Evolutionary conservation across 2,797 vertebrate species (phyloP), one percentile per base, ranked within the genome.

Genomic region (Toxotes lorentzi): DNA sequence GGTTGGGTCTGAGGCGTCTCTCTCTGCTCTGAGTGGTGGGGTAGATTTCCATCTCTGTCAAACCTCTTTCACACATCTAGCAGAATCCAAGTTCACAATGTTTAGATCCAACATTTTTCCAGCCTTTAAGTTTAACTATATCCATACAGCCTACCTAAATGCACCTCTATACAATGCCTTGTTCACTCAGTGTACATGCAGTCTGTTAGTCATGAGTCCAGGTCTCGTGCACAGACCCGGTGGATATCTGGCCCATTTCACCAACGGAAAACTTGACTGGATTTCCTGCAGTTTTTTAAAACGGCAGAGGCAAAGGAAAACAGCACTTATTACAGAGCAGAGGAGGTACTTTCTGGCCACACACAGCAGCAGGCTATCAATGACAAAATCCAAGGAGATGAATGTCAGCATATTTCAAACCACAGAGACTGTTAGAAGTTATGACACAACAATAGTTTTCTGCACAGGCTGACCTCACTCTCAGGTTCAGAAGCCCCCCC

Each of bases 251-350:
- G 81, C 84, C 58, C 53, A 4, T 10, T 70, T 77, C 23, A 43
- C 82, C 64, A 64, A 60, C 7, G 90, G 86, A 93, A 93, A 93
- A 85, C 59, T 51, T 91, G 85, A 92, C 67, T 43, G 48, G 45
- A 74, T 84, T 90, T 92, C 85, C 88, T 86, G 84, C 65, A 72
- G 53, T 47, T 76, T 80, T 75, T 75, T 24, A 57, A 65, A 81
- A 66, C 65, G 48, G 62, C 40, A 62, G 83, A 48, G 59, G 59
- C 3, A 73, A 79, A 63, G 67, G 40, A 83, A 84, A 90, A 81
- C 48, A 40, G 7, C 70, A 60, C 77, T 85, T 73, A 82, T 61
- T 85, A 56, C 74, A 76, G 82, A 73, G 70, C 60, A 50, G 65
- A 73, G 73, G 79, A 60, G 0, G 73, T 13, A 19, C 53, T 83